Base-by-base conservation (phyloP, 2,113 vertebrate genomes). In the Oplegnathus fasciatus region DNA sequence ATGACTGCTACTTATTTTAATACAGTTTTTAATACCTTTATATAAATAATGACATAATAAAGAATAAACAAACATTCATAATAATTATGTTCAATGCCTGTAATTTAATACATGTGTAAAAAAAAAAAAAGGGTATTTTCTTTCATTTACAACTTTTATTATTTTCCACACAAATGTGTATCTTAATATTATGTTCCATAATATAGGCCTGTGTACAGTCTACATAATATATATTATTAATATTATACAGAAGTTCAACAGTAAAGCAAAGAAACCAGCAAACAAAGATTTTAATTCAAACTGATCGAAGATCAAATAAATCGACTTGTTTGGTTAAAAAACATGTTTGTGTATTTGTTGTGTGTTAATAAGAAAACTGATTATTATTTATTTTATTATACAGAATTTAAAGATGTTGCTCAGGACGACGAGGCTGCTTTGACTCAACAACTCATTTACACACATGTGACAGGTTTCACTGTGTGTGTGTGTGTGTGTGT, bases 381-480 rank as follows among this genome's bases (percentile, higher is more conserved):
- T n/a, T n/a, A n/a, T n/a, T n/a, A n/a, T n/a, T n/a, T n/a, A 1
- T 64, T 75, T 75, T 52, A 37, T 61, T 3, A 5, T 22, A 9
- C 9, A 58, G 9, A 15, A 24, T 64, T 11, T 50, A 9, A 26
- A 34, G 6, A 75, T 13, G 70, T 44, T 37, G 0, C 6, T 50
- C 48, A 20, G 48, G 46, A 50, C 75, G 50, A 77, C 72, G 46
- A 78, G 3, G 86, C 86, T 76, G 86, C 74, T 83, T 72, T 74
- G 58, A 81, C 62, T 75, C 62, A 64, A 28, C 78, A 22, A 20
- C 83, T 91, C 85, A 71, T 71, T 83, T 85, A 84, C 86, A 85
- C 82, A 73, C 86, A 57, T 57, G 57, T 76, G 73, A 80, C 73
- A 82, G 67, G 30, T 80, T 55, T 71, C 74, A 57, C 40, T 7